Conservation (phyloP, 2,113 vertebrate species). For the Pluvialis apricaria region DNA sequence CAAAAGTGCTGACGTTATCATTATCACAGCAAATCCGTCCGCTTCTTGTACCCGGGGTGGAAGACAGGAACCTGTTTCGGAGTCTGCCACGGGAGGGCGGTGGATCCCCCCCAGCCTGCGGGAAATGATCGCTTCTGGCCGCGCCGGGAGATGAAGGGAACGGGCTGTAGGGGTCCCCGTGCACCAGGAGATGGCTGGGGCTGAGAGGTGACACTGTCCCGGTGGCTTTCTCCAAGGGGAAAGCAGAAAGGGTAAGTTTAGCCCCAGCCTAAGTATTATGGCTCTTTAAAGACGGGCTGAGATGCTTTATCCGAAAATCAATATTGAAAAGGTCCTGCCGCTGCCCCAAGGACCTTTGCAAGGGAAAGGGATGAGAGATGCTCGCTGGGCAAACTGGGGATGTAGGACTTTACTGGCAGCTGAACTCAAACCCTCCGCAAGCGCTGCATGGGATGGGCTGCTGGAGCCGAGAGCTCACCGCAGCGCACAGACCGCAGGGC, state of each 20-base stretch:
- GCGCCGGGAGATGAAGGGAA: background rate
- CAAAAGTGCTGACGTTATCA: accelerated
- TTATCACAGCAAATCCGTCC: background rate
- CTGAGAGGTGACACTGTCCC: accelerated
- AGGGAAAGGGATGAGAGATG: background rate
- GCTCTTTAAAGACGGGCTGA: background rate
- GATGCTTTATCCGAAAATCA: background rate
- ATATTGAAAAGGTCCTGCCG: background rate
- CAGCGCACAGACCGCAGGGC: accelerated
- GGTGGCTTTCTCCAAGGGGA: background rate
- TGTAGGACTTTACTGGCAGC: background rate
- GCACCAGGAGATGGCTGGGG: background rate
- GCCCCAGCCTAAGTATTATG: accelerated
- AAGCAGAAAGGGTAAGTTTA: background rate
- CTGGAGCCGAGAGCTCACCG: accelerated
- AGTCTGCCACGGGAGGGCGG: background rate
- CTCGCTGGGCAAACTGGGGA: background rate
- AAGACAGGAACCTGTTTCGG: background rate
- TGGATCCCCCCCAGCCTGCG: background rate
- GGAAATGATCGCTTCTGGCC: accelerated
- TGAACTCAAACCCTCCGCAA: background rate
- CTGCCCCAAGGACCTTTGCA: background rate
- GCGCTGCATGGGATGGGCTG: background rate
- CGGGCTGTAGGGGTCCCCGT: conserved; percentile 22
- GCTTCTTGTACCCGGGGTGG: accelerated